Base-by-base conservation (phyloP, 2,888 invertebrate species). In the Mimas tiliae region DNA sequence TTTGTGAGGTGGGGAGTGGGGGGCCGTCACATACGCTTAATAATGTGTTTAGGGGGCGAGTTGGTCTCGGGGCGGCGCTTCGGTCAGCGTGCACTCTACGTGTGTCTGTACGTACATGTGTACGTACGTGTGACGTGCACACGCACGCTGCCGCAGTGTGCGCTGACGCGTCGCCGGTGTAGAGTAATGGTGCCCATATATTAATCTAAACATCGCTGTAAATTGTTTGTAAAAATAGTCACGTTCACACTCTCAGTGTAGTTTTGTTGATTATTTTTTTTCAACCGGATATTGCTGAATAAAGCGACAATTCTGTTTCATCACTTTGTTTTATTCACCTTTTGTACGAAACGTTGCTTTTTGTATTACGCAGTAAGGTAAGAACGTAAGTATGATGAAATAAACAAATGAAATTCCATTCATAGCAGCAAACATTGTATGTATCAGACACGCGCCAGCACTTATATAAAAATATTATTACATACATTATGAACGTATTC, bases 201-300 rank as follows among this genome's bases (percentile, higher is more conserved):
- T 72, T 77, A 80, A 81, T 80, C 58, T 58, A 78, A 79, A 82
- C 85, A 85, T 83, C 81, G 89, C 91, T 91, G 91, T 92, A 91
- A 90, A 90, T 91, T 91, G 90, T 90, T 90, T 91, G 90, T 92
- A 91, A 89, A 88, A 89, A 89, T 90, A 93, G 93, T 91, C 89
- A 89, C 86, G 88, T 89, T 91, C 91, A 86, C 87, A 86, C 90
- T 87, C 90, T 91, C 90, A 88, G 85, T 90, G 89, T 91, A 91
- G 88, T 89, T 90, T 87, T 90, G 90, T 92, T 91, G 90, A 88
- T 89, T 88, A 84, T 88, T 89, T 89, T 89, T 50, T 91, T 91
- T 91, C 89, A 90, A 91, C 89, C 82, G 86, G 87, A 89, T 88
- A 88, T 89, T 92, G 91, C 91, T 91, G 87, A 92, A 89, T 92